A percentile compares a stretch with the other conserved stretches of the same genome.
Evolutionary conservation across 2,113 vertebrate species (phyloP).

Genomic region (Apodemus sylvaticus): DNA sequence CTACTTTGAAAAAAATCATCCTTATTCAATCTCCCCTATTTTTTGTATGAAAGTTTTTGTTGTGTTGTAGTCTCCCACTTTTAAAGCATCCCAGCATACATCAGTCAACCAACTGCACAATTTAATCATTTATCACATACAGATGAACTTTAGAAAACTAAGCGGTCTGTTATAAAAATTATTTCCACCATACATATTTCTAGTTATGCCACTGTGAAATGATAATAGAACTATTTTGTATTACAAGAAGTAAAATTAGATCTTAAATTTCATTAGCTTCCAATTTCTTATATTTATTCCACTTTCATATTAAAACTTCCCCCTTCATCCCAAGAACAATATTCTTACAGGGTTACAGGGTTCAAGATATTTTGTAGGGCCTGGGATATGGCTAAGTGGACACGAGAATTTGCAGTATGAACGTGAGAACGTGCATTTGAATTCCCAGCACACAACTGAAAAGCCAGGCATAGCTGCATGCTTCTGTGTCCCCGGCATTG

Average conservation of each 20-base stretch:
- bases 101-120: neutral
- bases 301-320: neutral
- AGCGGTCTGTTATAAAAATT: neutral
- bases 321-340: neutral
- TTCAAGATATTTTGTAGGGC: neutral
- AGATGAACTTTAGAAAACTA: neutral
- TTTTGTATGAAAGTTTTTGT: constrained; percentile 4
- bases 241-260: constrained; percentile 28
- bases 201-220: constrained; percentile 14
- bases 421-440: too few relatives aligned
- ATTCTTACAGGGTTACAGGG: neutral
- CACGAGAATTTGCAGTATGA: neutral
- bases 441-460: neutral
- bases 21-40: neutral
- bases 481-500: neutral
- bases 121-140: neutral
- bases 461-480: neutral
- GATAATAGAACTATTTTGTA: neutral
- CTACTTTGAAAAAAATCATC: neutral
- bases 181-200: neutral
- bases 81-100: neutral
- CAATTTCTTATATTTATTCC: constrained; percentile 18
- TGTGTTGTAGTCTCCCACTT: neutral
- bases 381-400: neutral
- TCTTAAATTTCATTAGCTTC: constrained; percentile 44